These are phyloP conservation scores for Cacatua alba DNA, from an alignment of 2,113 vertebrate species.

Conservation along the genomic window DNA sequence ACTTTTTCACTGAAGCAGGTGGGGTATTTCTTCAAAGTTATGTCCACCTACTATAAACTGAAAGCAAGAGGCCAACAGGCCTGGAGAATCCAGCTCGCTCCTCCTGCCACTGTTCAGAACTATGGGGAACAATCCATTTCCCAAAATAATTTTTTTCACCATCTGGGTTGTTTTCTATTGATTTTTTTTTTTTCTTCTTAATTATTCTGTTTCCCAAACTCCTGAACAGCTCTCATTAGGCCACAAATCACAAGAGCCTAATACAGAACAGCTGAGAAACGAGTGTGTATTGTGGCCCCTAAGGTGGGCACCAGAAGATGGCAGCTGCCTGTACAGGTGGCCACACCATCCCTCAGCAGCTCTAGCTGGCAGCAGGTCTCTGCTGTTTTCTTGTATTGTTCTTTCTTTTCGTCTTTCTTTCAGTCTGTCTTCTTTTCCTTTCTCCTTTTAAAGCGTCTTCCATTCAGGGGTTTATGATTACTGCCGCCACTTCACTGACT, in stretches of 20 bases:
- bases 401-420: too few relatives aligned
- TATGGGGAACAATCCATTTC: neutral
- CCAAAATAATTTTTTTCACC: neutral
- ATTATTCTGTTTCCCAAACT: neutral
- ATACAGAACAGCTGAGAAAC: neutral
- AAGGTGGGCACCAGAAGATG: neutral
- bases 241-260: neutral
- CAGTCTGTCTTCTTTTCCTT: too few relatives aligned
- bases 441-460: neutral
- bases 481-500: too few relatives aligned
- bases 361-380: neutral
- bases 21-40: neutral
- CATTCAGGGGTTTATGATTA: neutral
- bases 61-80: neutral
- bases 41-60: rapidly evolving
- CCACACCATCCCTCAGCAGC: neutral
- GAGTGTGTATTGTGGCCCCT: neutral
- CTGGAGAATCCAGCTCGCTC: neutral
- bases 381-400: neutral
- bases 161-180: neutral
- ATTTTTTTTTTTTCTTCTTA: too few relatives aligned
- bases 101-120: neutral
- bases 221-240: neutral
- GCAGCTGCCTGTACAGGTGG: rapidly evolving
- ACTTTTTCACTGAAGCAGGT: neutral